Base-by-base conservation (phyloP, 1,140 invertebrate species). In the Bombus confusus region DNA sequence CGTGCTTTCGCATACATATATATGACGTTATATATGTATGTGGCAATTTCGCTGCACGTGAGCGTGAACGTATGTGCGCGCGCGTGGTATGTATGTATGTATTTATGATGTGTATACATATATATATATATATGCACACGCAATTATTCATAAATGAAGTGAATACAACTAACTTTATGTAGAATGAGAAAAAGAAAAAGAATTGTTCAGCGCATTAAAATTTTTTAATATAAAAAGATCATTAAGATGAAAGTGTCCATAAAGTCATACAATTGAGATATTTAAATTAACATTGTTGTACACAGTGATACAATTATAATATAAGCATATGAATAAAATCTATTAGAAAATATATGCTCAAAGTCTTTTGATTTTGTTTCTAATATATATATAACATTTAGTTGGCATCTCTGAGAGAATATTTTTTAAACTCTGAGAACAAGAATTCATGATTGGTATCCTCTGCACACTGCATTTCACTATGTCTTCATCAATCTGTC, bases 241-340 rank as follows among this genome's bases (percentile, higher is more conserved):
- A 91, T 91, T 92, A 91, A 91, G 86, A 93, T 92, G 92, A 93
- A 93, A 94, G 92, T 62, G 59, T 93, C 88, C 90, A 93, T 88
- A 91, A 92, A 93, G 90, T 82, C 93, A 94, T 94, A 94, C 91
- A 92, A 95, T 93, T 94, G 94, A 95, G 93, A 95, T 95, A 94
- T 95, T 94, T 94, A 94, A 95, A 94, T 94, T 93, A 95, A 95
- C 94, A 95, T 95, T 95, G 94, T 95, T 95, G 95, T 95, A 95
- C 94, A 95, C 95, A 95, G 94, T 95, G 94, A 95, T 95, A 95
- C 94, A 94, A 95, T 95, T 95, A 95, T 95, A 94, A 95, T 94
- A 95, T 95, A 95, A 95, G 95, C 94, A 95, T 95, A 95, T 95
- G 94, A 95, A 95, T 95, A 95, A 95, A 95, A 95, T 95, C 94